Evolutionary conservation across 2,888 invertebrate genomes (phyloP).

Genomic region (Julus scanicus): DNA sequence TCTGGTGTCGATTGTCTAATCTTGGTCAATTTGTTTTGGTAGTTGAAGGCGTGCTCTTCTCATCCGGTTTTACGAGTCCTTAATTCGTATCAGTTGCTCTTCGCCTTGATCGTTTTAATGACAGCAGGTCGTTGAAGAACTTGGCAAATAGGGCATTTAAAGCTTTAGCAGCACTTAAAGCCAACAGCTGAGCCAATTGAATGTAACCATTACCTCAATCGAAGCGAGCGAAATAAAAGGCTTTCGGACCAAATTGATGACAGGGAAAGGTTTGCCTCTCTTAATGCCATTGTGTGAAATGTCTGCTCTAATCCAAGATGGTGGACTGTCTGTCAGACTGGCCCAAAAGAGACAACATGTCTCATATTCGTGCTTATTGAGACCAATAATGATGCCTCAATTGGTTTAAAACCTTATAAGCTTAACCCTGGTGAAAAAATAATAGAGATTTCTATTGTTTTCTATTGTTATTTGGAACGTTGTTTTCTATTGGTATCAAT

Average conservation of each 20-base stretch:
- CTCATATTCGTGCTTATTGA: no score
- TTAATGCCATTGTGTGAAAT: neutral
- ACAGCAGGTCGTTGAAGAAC: conserved; percentile 19
- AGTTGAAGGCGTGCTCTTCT: neutral
- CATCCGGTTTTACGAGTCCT: conserved; percentile 11
- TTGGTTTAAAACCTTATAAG: no score
- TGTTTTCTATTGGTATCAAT: no score
- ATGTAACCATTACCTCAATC: conserved; percentile 11
- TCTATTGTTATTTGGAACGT: no score
- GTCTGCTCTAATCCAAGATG: neutral
- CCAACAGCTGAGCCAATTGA: conserved; percentile 19
- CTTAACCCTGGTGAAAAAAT: no score
- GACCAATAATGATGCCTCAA: no score
- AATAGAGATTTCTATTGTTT: no score
- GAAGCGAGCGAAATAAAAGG: conserved; percentile 2
- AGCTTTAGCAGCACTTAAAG: conserved; percentile 19
- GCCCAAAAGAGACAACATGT: no score
- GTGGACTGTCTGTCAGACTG: neutral
- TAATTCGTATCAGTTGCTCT: conserved; percentile 9
- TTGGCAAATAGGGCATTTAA: conserved; percentile 19
- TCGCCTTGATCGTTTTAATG: neutral
- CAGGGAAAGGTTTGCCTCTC: neutral
- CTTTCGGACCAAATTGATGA: conserved; percentile 19
- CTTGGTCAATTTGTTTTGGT: neutral
- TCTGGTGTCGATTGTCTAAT: neutral